Percentiles rank a stretch among this genome's conserved stretches.
Conservation (phyloP, 1,140 invertebrate genomes). For the Laupala kohalensis region DNA sequence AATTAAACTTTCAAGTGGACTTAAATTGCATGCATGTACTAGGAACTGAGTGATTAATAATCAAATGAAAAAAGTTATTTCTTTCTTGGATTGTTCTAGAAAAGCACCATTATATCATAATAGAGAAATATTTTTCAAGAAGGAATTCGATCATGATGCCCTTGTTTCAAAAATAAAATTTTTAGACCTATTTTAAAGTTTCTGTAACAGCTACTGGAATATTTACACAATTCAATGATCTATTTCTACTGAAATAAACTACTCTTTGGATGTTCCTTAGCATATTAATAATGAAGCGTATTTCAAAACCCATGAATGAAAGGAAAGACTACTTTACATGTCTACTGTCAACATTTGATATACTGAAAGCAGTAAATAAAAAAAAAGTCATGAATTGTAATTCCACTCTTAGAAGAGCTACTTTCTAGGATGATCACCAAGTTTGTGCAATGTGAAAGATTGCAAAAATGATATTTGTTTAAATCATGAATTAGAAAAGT, state of each 20-base stretch:
- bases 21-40: background rate
- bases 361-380: background rate
- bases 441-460: background rate
- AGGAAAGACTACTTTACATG: background rate
- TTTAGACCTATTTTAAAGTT: too few species aligned
- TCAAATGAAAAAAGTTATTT: background rate
- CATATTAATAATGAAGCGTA: too few species aligned
- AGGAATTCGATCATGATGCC: too few species aligned
- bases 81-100: background rate
- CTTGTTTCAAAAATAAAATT: too few species aligned
- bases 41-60: background rate
- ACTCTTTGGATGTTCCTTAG: too few species aligned
- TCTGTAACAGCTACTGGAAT: too few species aligned
- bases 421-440: background rate
- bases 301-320: background rate
- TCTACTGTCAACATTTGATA: background rate
- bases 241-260: too few species aligned
- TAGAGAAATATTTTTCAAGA: background rate
- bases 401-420: background rate
- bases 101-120: background rate
- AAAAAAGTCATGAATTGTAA: too few species aligned
- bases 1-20: background rate
- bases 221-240: too few species aligned
- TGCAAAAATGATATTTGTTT: background rate
- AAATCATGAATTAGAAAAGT: background rate